Evolutionary conservation across 2,113 vertebrate genomes (phyloP), one percentile per base, ranked within the genome.

Genomic region (Halichoerus grypus): DNA sequence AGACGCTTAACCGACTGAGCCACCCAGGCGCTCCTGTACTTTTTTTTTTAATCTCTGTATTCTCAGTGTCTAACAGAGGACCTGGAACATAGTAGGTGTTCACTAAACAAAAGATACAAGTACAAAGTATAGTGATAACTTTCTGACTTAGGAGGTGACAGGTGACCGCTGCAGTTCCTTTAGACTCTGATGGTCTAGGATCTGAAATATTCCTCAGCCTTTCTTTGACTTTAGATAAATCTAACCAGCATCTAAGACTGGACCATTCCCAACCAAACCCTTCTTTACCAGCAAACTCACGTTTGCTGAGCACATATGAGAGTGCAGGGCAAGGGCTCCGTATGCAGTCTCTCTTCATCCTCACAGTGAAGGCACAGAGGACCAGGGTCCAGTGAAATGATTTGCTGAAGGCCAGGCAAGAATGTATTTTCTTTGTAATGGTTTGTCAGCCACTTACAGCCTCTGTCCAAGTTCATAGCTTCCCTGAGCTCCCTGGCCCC

Each of bases 231-330:
- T 28, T 76, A 46, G 19, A 28, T 46, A 55, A 61, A 28, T 51
- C 69, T 14, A 28, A 31, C 59, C 10, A 36, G 55, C 19, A 53
- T 28, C 53, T 13, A 82, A 86, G 92, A 26, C 31, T 4, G 31
- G 53, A 31, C 22, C 33, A 3, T 28, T 72, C 11, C 59, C 31
- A 67, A 15, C 53, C 33, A 19, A 74, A 26, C 28, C 53, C 2
- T 67, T 95, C 63, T 67, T 49, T n/a, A 2, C 19, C 36, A 10
- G 39, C 31, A 59, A 67, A 49, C 51, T 42, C 6, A 76, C 0
- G 0, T 6, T 57, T 71, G 21, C 36, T 39, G 39, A 76, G 11
- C 26, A 39, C 8, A 0, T 1, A 18, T 10, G 19, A 19, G 7
- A 11, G n/a, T 5, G 36, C 57, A 49, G 24, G 28, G 21, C 1